phyloP scores from a whole-genome alignment of 2,888 invertebrate species.

The Amaurobius ferox region DNA sequence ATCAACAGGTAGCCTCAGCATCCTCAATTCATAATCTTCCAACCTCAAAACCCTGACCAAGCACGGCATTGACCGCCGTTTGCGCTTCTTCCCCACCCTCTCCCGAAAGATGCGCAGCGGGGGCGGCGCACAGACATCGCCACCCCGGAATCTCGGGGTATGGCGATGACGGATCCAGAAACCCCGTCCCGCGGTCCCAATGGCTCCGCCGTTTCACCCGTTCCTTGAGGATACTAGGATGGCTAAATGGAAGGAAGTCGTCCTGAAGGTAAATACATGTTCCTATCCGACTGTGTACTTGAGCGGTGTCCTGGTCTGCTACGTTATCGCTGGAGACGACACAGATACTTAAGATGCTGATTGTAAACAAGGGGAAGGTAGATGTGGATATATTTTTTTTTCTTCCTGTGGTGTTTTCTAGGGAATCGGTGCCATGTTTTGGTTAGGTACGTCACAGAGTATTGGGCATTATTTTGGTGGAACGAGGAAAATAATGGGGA shows the following conservation, averaged over 20 bases:
- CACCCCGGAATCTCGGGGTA: constrained; percentile 56
- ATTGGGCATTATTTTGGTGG: too few species aligned
- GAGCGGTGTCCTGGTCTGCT: too few species aligned
- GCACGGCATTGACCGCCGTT: background rate
- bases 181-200: constrained; percentile 27
- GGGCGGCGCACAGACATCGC: constrained; percentile 32
- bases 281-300: background rate
- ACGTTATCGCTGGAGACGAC: background rate
- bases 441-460: too few species aligned
- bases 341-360: background rate
- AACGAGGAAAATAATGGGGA: too few species aligned
- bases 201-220: constrained; percentile 57
- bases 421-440: too few species aligned
- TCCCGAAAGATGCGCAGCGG: constrained; percentile 60
- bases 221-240: constrained; percentile 63
- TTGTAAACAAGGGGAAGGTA: constrained; percentile 1
- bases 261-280: constrained; percentile 60
- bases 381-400: background rate
- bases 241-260: constrained; percentile 72
- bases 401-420: too few species aligned
- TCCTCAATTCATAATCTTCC: background rate
- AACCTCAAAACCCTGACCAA: background rate
- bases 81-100: background rate
- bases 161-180: constrained; percentile 61
- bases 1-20: background rate